These are phyloP conservation scores for Amblyjoppa fuscipennis DNA, from an alignment of 2,888 invertebrate species.

Conservation along the genomic window DNA sequence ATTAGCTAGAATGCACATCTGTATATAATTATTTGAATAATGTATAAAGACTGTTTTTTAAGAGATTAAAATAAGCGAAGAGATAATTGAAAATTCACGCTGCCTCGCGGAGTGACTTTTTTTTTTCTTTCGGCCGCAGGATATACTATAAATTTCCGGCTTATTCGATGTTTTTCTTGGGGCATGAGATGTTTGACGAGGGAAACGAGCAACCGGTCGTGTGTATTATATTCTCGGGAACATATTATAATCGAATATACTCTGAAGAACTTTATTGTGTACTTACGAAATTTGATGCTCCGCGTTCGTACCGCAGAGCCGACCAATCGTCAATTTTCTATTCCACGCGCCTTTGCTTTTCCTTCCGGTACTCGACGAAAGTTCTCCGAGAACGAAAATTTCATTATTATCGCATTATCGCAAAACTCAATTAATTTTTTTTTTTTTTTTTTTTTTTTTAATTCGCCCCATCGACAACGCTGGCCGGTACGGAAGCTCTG, in stretches of 20 bases:
- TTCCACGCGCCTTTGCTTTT: not conserved
- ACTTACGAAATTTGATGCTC: slow-evolving; percentile 53
- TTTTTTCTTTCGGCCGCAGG: slow-evolving; percentile 32
- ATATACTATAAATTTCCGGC: slow-evolving; percentile 38
- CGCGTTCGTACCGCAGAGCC: slow-evolving; percentile 30
- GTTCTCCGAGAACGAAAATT: not conserved
- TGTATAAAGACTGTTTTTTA: slow-evolving; percentile 84
- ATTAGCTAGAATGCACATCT: slow-evolving; percentile 79
- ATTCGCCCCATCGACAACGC: slow-evolving; percentile 17
- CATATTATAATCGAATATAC: slow-evolving; percentile 27
- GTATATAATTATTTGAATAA: slow-evolving; percentile 84
- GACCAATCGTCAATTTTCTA: not conserved
- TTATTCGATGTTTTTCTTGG: slow-evolving; percentile 22
- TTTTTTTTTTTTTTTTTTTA: not conserved
- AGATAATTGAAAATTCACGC: slow-evolving; percentile 50
- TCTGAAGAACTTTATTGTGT: slow-evolving; percentile 46
- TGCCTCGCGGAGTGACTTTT: slow-evolving; percentile 30
- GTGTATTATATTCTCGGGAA: slow-evolving; percentile 29
- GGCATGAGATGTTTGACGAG: not conserved
- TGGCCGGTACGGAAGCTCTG: slow-evolving; percentile 41
- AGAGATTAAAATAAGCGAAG: slow-evolving; percentile 63
- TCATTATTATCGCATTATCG: slow-evolving; percentile 33
- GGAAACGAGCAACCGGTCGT: slow-evolving; percentile 13
- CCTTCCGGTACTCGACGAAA: not conserved
- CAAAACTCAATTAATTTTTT: not conserved